A percentile compares a stretch with the other conserved stretches of the same genome.
These are phyloP conservation scores for Diadumene lineata DNA, from an alignment of 92 coral and sea anemone species.

Conservation along the genomic window DNA sequence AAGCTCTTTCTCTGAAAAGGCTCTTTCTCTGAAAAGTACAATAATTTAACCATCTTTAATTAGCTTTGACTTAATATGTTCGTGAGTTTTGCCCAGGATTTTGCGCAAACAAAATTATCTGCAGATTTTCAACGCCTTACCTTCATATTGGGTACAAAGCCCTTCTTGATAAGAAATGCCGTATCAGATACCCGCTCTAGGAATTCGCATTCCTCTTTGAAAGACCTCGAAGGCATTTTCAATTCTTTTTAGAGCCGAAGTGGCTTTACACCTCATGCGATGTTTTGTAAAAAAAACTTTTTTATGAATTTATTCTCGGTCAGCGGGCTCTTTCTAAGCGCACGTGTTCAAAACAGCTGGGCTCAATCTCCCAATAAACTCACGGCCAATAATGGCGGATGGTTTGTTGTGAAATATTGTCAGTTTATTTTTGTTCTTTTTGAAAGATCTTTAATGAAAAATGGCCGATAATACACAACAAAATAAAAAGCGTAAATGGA, in stretches of 20 bases:
- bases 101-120: not conserved
- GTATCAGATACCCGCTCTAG: constrained; percentile 71
- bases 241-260: not conserved
- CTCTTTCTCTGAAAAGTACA: too few relatives aligned
- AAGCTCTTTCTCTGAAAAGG: too few relatives aligned
- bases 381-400: constrained; percentile 60
- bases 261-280: not conserved
- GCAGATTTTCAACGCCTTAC: constrained; percentile 30
- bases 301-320: not conserved
- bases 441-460: not conserved
- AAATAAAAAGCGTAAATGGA: constrained; percentile 84
- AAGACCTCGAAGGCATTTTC: constrained; percentile 67
- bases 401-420: not conserved
- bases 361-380: constrained; percentile 16
- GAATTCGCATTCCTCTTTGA: constrained; percentile 82
- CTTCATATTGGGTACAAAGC: constrained; percentile 97
- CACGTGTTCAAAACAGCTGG: constrained; percentile 25
- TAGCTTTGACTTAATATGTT: too few relatives aligned
- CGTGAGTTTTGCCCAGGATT: too few relatives aligned
- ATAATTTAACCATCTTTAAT: too few relatives aligned
- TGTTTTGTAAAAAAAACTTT: not conserved
- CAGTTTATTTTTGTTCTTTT: not conserved
- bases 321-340: constrained; percentile 14
- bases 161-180: constrained; percentile 87
- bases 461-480: constrained; percentile 50